Evolutionary conservation across 2,113 vertebrate species (phyloP).

Genomic region (Hydrochoerus hydrochaeris): DNA sequence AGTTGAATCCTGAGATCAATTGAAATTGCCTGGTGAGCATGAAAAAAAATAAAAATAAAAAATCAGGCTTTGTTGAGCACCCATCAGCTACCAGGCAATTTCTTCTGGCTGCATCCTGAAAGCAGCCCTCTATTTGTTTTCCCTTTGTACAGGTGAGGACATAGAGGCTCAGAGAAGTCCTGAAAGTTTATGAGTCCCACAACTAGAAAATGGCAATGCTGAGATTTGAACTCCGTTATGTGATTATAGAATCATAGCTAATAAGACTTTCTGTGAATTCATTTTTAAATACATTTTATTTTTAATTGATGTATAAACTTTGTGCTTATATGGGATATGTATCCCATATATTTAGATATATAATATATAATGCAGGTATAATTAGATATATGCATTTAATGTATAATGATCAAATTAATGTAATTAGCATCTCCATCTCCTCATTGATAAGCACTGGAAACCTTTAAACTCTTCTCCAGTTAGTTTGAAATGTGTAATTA

Average conservation of each 20-base stretch:
- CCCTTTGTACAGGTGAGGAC: not conserved
- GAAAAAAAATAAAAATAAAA: not conserved
- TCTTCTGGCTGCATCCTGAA: not conserved
- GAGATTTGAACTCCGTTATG: not conserved
- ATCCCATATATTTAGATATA: no score
- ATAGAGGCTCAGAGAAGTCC: not conserved
- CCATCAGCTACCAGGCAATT: not conserved
- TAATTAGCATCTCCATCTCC: not conserved
- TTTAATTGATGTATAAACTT: not conserved
- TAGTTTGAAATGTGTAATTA: not conserved
- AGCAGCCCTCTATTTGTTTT: not conserved
- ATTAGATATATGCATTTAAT: not conserved
- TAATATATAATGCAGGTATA: no score
- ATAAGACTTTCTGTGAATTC: slow-evolving; percentile 20
- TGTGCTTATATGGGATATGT: not conserved
- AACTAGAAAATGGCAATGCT: not conserved
- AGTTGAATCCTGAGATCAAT: not conserved
- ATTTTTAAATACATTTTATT: not conserved
- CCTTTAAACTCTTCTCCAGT: not conserved
- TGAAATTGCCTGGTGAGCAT: not conserved
- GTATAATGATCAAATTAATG: not conserved
- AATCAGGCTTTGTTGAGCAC: not conserved
- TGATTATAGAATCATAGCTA: not conserved
- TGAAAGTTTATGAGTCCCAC: not conserved
- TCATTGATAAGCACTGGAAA: not conserved